phyloP scores from a whole-genome alignment of 1,140 invertebrate genomes.

The Melitaea cinxia region DNA sequence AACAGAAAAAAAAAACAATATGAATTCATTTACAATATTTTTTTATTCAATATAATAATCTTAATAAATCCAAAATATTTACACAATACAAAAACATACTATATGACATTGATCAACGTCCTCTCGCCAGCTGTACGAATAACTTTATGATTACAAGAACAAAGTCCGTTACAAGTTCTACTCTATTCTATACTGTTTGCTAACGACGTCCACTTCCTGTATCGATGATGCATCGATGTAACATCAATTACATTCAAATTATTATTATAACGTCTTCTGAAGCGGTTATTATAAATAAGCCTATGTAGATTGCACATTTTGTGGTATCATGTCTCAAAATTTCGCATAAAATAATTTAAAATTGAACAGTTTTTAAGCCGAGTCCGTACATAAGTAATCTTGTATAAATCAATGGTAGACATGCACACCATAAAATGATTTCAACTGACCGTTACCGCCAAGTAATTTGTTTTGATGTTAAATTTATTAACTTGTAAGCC shows the following conservation, averaged over 20 bases:
- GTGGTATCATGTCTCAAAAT: conserved; percentile 14
- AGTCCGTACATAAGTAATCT: neutral
- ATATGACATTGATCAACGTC: conserved; percentile 69
- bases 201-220: conserved; percentile 31
- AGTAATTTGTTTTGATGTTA: neutral
- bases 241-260: neutral
- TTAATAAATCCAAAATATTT: conserved; percentile 82
- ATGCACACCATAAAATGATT: neutral
- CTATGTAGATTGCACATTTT: conserved; percentile 36
- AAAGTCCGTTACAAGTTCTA: conserved; percentile 43
- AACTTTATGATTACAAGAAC: conserved; percentile 43
- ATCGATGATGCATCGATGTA: neutral
- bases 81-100: conserved; percentile 81
- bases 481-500: conserved; percentile 3
- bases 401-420: neutral
- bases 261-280: neutral
- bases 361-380: neutral
- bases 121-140: conserved; percentile 47
- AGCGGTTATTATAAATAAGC: conserved; percentile 18
- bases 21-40: conserved; percentile 76
- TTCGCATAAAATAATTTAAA: neutral
- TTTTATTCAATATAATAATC: conserved; percentile 82
- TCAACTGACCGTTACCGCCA: neutral
- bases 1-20: neutral
- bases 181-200: conserved; percentile 38